Evolutionary conservation across 2,888 invertebrate species (phyloP).

Genomic region (Argyresthia goedartella): DNA sequence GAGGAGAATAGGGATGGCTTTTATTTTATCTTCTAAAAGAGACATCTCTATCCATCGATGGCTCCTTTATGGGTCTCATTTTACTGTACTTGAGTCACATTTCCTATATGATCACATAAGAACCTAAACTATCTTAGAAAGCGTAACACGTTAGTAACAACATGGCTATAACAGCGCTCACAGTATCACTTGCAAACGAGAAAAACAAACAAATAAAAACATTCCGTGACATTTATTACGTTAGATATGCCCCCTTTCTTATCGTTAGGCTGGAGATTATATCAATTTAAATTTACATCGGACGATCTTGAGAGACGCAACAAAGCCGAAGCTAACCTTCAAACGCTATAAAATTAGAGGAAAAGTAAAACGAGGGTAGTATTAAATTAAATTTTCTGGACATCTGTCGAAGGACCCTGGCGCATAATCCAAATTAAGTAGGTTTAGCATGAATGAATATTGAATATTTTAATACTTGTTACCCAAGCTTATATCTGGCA

Average conservation of each 20-base stretch:
- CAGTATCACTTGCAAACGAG: too few relatives aligned
- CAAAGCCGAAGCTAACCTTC: background rate
- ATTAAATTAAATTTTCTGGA: constrained; percentile 54
- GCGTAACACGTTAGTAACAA: too few relatives aligned
- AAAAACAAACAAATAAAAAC: background rate
- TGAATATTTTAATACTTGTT: constrained; percentile 8
- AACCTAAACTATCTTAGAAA: too few relatives aligned
- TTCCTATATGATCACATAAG: too few relatives aligned
- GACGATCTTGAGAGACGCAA: constrained; percentile 30
- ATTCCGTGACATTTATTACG: too few relatives aligned
- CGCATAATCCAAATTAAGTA: constrained; percentile 23
- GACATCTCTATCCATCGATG: too few relatives aligned
- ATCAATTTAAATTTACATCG: constrained; percentile 39
- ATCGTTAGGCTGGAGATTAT: background rate
- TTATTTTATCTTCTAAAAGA: too few relatives aligned
- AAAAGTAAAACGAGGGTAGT: constrained; percentile 42
- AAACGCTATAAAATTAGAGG: constrained; percentile 23
- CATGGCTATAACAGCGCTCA: too few relatives aligned
- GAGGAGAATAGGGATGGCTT: too few relatives aligned
- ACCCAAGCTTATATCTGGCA: too few relatives aligned
- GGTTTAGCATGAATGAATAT: constrained; percentile 52
- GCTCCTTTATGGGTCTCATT: too few relatives aligned
- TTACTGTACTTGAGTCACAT: too few relatives aligned
- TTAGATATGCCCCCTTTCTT: background rate
- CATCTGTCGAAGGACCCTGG: constrained; percentile 49